Percentiles rank a stretch among this genome's conserved stretches.
phyloP scores from a whole-genome alignment of 2,113 vertebrate genomes.

The Sander lucioperca region DNA sequence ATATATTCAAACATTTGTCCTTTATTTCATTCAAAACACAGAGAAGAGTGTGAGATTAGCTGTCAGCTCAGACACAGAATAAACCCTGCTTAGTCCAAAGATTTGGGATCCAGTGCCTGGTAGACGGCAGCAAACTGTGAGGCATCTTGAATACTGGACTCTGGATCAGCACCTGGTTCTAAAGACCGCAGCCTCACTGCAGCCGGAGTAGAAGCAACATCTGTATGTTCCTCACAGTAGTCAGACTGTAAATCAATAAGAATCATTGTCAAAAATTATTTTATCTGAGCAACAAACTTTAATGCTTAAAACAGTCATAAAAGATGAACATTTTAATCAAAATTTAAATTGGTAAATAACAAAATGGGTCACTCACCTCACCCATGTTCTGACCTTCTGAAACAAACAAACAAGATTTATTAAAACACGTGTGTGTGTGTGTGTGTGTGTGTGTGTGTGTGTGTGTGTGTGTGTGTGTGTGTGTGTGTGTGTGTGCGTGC shows the following conservation, averaged over 20 bases:
- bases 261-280: not conserved
- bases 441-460: not conserved
- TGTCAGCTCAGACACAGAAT: not conserved
- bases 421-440: no score
- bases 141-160: slow-evolving; percentile 24
- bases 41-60: not conserved
- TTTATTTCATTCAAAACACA: slow-evolving; percentile 31
- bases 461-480: not conserved
- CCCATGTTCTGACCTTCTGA: slow-evolving; percentile 39
- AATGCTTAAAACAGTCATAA: not conserved
- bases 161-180: not conserved
- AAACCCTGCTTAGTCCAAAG: slow-evolving; percentile 34
- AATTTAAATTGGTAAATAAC: not conserved
- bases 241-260: slow-evolving; percentile 44
- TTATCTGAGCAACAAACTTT: not conserved
- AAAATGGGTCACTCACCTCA: slow-evolving; percentile 50
- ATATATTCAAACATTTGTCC: not conserved
- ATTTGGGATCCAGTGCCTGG: slow-evolving; percentile 55
- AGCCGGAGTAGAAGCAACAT: slow-evolving; percentile 6
- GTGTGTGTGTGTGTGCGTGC: no score
- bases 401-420: slow-evolving; percentile 25
- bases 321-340: not conserved
- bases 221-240: slow-evolving; percentile 31
- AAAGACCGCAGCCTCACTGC: slow-evolving; percentile 43
- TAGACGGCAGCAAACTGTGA: slow-evolving; percentile 39